Evolutionary conservation across 2,113 vertebrate species (phyloP), one percentile per base, ranked within the genome.

Genomic region (Odontophorus gujanensis): DNA sequence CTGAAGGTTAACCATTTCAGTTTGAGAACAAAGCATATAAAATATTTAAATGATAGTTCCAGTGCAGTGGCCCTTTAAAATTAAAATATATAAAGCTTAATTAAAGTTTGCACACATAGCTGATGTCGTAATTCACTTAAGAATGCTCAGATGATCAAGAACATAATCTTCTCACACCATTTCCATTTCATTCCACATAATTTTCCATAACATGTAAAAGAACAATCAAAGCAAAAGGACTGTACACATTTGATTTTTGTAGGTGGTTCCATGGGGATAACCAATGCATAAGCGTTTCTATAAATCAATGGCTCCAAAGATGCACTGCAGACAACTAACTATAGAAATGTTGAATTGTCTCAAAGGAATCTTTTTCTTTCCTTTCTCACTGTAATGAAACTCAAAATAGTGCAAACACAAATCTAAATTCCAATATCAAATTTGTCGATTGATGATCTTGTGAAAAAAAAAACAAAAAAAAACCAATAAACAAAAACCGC

Each of bases 1-100:
- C 55, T 48, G n/a, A 79, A 90, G 82, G 28, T 89, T 71, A 95
- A 90, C 53, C 40, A 73, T 75, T 85, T 34, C 84, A 36, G 53
- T 85, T 12, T 59, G 51, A 69, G 72, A 94, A 78, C 14, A 78
- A 72, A 68, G 30, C 7, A 38, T 53, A 69, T 53, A 9, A 85
- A 85, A 50, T 50, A 71, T 47, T 77, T 75, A 58, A 77, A 85
- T 61, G 13, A 81, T 71, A 95, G 61, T 22, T 67, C 45, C 26
- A 87, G 38, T 59, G 43, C 45, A 83, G 34, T 19, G 47, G 38
- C 12, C 28, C 88, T 92, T 94, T 87, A 96, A 93, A 92, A 85
- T 84, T 34, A 67, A 93, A 95, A 93, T 59, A 20, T 36, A 58
- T 26, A 50, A 75, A 21, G 57, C 67, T 94, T 91, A 90, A 71